These are phyloP conservation scores for Protodeltote pygarga DNA, from an alignment of 2,888 invertebrate species.

Conservation along the genomic window DNA sequence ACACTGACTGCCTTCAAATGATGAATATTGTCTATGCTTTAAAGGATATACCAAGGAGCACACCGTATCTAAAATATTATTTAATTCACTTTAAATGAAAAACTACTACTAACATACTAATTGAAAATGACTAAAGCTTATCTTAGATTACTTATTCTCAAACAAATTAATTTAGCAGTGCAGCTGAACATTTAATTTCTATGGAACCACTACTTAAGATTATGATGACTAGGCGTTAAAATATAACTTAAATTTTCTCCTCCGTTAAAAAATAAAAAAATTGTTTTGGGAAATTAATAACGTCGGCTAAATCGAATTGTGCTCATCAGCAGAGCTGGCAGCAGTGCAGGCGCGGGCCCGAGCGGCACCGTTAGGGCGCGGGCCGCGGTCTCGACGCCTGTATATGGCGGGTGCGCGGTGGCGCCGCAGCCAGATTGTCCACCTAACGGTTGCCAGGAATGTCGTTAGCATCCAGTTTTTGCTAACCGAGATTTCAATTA, in stretches of 20 bases:
- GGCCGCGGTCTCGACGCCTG: constrained; percentile 51
- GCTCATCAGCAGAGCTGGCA: constrained; percentile 59
- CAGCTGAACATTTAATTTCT: too few species aligned
- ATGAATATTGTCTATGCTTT: too few species aligned
- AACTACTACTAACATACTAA: too few species aligned
- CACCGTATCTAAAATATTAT: too few species aligned
- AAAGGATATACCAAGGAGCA: too few species aligned
- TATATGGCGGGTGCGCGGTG: constrained; percentile 52
- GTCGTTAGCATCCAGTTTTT: constrained; percentile 77
- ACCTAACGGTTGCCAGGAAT: constrained; percentile 81
- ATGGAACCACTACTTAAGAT: too few species aligned
- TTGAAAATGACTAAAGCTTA: too few species aligned
- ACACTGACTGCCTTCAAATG: constrained; percentile 29
- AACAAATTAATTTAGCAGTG: too few species aligned
- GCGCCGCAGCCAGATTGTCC: constrained; percentile 66
- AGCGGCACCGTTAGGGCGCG: constrained; percentile 65
- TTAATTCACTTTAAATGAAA: too few species aligned
- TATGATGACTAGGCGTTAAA: too few species aligned
- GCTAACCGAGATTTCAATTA: constrained; percentile 69
- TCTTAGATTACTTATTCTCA: too few species aligned
- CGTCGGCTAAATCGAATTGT: constrained; percentile 51
- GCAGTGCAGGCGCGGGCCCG: constrained; percentile 38
- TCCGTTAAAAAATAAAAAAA: too few species aligned
- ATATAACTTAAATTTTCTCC: constrained; percentile 8
- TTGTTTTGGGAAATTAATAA: constrained; percentile 55